Conservation (phyloP, 2,888 invertebrate species). For the Cecidostiba fungosa region DNA sequence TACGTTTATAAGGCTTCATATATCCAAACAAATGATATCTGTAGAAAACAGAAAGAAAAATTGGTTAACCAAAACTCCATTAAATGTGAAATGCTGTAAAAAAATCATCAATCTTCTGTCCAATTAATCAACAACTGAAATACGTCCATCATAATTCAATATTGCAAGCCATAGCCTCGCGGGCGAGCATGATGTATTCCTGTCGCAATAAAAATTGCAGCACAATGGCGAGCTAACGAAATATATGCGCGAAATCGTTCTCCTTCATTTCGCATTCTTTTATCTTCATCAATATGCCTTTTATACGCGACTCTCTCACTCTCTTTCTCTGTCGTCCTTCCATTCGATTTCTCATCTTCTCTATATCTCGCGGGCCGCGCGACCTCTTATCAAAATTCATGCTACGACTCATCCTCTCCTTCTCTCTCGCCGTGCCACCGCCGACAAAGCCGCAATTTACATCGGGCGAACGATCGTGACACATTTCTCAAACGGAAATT, state of each 20-base stretch:
- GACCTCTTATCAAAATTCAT: slow-evolving; percentile 57
- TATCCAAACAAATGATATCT: no score
- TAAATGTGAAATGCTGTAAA: no score
- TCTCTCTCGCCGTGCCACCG: background rate
- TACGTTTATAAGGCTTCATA: no score
- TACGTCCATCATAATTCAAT: no score
- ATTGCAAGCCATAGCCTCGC: slow-evolving; percentile 6
- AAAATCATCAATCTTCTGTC: no score
- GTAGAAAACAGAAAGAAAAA: no score
- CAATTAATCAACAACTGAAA: slow-evolving; percentile 22
- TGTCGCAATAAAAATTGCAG: slow-evolving; percentile 29
- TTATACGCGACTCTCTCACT: slow-evolving; percentile 7
- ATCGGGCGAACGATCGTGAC: slow-evolving; percentile 57
- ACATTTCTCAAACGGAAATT: slow-evolving; percentile 62
- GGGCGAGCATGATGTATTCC: slow-evolving; percentile 17
- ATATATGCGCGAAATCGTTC: slow-evolving; percentile 8
- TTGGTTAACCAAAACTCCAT: no score
- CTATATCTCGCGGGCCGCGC: background rate
- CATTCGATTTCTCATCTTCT: slow-evolving; percentile 50
- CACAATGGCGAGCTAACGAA: background rate
- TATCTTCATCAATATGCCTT: slow-evolving; percentile 50
- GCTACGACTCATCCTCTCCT: slow-evolving; percentile 34
- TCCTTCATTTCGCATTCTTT: slow-evolving; percentile 47
- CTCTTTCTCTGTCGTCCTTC: background rate
- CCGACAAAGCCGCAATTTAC: slow-evolving; percentile 58